Base-by-base conservation (phyloP, 2,113 vertebrate species). In the Hymenochirus boettgeri region DNA sequence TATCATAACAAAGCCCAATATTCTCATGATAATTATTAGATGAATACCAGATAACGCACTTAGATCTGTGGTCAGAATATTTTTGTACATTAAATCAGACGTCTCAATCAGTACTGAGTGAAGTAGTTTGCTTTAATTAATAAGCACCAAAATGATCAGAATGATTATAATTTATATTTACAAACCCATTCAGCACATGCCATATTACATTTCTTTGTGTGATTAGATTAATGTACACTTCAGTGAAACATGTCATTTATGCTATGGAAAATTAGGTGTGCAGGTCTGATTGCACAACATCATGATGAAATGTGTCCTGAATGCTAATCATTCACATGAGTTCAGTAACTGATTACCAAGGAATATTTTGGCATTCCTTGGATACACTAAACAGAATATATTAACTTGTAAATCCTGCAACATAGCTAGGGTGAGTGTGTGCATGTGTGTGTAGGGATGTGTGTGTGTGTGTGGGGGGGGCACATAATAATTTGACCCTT, bases 141-240 rank as follows among this genome's bases (percentile, higher is more conserved):
- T 69, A 69, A 60, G 48, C 65, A 53, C 57, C 42, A 69, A 53
- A 35, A 60, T 69, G 15, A 53, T 60, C 47, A 37, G 56, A 60
- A 51, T 45, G 57, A 53, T 69, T 60, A 60, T 69, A 59, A 69
- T 69, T 69, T 60, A 60, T 69, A 60, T 69, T 69, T 69, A 69
- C 65, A 60, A 48, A 69, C 31, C 29, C 47, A 53, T 69, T 60
- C 45, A 18, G 24, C 47, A 69, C 65, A 69, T 69, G 65, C 47
- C 65, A 69, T 60, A 69, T 69, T 42, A 69, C 47, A 69, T 69
- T 60, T 69, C 48, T 69, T 60, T 69, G 23, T 69, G 57, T 69
- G 60, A 69, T 69, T 69, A 59, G 65, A 69, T 69, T 60, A 60
- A 50, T 53, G 47, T 69, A 29, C 25, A 26, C 35, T 12, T 15